Base-by-base conservation (phyloP, 1,140 invertebrate genomes). In the Ganaspis sp. region DNA sequence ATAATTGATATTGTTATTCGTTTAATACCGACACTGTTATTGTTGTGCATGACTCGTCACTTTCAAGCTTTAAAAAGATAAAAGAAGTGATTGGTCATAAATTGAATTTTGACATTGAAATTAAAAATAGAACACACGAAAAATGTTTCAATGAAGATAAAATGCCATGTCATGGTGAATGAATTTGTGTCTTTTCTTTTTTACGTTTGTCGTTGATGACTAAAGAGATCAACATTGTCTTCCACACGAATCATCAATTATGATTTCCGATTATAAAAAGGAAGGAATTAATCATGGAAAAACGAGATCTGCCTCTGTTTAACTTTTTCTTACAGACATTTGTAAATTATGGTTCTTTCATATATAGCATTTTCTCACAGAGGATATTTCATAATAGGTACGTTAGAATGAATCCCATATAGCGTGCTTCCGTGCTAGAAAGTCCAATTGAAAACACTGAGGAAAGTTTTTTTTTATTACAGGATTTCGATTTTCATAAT, bases 371-470 rank as follows among this genome's bases (percentile, higher is more conserved):
- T 64, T 64, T 64, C 58, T 64, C 58, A 64, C 26, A 64, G 58
- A 64, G 58, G 58, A 64, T 64, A 64, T 64, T 64, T 64, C 58
- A 64, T 64, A 64, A 64, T 15, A 15, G 12, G 17, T 49, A 64
- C 15, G 58, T 64, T 26, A 64, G 58, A 64, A 64, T 64, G 58
- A 64, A 70, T 42, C 15, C 21, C 69, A 15, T 42, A 40, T 17
- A 72, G 77, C 72, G 73, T 69, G 70, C 38, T 77, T 49, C 12
- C 11, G 23, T 21, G 54, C 23, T 64, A 64, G 58, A 64, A 64
- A 64, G 58, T 64, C 29, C 15, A 34, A 12, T 64, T 29, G 53
- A 26, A 29, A 64, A 64, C 58, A 29, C 23, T 15, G 58, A 26
- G 23, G 58, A 29, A 64, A 64, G 11, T 64, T 64, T 64, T 64